Conservation (phyloP, 2,797 vertebrate species). For the Coregonus suidteri region DNA sequence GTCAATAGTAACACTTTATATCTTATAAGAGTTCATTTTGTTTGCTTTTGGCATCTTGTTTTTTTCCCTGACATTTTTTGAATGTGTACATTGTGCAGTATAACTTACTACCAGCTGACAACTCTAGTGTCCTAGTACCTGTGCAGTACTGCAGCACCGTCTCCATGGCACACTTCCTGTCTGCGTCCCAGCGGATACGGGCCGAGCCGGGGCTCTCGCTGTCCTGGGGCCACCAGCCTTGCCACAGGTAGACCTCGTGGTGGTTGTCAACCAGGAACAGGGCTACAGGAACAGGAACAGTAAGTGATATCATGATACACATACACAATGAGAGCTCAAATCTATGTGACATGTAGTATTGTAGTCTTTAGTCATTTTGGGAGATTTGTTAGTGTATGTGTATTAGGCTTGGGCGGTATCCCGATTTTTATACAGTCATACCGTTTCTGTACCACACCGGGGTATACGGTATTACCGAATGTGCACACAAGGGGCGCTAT, state of each 20-base stretch:
- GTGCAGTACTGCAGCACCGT: conserved; percentile 85
- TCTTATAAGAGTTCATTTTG: too few relatives aligned
- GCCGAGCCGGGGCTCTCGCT: conserved; percentile 84
- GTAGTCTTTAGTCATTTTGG: not conserved
- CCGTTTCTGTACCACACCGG: too few relatives aligned
- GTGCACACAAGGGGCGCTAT: too few relatives aligned
- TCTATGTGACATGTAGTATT: not conserved
- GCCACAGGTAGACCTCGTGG: conserved; percentile 91
- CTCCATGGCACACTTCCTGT: conserved; percentile 88
- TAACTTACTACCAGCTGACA: too few relatives aligned
- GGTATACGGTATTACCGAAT: too few relatives aligned
- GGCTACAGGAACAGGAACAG: conserved; percentile 58
- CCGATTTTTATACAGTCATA: too few relatives aligned
- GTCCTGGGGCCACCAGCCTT: conserved; percentile 89
- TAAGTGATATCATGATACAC: not conserved
- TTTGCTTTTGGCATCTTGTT: too few relatives aligned
- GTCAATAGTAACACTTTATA: too few relatives aligned
- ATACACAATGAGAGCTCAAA: not conserved
- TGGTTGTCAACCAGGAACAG: conserved; percentile 92
- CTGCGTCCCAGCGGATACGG: conserved; percentile 84
- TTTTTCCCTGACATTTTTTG: too few relatives aligned
- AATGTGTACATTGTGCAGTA: too few relatives aligned
- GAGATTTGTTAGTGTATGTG: not conserved
- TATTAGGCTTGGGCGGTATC: too few relatives aligned
- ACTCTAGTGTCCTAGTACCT: conserved; percentile 67